A percentile compares a stretch with the other conserved stretches of the same genome.
phyloP scores from a whole-genome alignment of 2,888 invertebrate species.

The Folsomia candida region DNA sequence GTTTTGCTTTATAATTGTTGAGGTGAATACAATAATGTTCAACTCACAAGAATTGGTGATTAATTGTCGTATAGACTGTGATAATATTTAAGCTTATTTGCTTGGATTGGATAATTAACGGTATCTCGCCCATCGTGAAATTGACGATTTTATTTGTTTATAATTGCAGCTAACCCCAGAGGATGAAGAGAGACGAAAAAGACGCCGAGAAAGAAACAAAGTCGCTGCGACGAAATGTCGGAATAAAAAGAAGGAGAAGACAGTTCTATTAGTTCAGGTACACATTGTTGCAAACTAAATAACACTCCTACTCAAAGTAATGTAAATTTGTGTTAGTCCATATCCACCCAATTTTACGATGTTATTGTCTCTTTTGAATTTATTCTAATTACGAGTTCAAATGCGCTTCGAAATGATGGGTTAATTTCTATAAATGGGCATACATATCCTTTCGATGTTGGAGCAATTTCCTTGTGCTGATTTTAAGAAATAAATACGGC shows the following conservation, averaged over 20 bases:
- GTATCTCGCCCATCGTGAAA: too few relatives aligned
- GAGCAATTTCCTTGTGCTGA: not conserved
- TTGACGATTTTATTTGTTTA: slow-evolving; percentile 7
- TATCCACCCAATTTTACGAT: not conserved
- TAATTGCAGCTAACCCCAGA: slow-evolving; percentile 74
- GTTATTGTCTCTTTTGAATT: not conserved
- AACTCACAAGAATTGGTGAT: too few relatives aligned
- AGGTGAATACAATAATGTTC: too few relatives aligned
- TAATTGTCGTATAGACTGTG: too few relatives aligned
- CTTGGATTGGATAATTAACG: too few relatives aligned
- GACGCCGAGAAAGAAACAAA: slow-evolving; percentile 86
- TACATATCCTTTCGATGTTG: not conserved
- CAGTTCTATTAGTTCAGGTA: slow-evolving; percentile 73
- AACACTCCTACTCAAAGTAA: not conserved
- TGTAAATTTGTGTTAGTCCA: too few relatives aligned
- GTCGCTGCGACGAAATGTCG: slow-evolving; percentile 92
- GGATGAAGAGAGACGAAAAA: slow-evolving; percentile 81
- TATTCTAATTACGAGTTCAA: not conserved
- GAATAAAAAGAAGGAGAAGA: slow-evolving; percentile 86
- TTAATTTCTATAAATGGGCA: too few relatives aligned
- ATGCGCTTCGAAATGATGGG: too few relatives aligned
- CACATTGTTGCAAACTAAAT: slow-evolving; percentile 15
- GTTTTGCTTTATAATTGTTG: not conserved
- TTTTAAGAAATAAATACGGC: too few relatives aligned
- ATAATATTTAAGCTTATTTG: too few relatives aligned